phyloP scores from a whole-genome alignment of 2,888 invertebrate genomes.

The Kryphioiulus occultus region DNA sequence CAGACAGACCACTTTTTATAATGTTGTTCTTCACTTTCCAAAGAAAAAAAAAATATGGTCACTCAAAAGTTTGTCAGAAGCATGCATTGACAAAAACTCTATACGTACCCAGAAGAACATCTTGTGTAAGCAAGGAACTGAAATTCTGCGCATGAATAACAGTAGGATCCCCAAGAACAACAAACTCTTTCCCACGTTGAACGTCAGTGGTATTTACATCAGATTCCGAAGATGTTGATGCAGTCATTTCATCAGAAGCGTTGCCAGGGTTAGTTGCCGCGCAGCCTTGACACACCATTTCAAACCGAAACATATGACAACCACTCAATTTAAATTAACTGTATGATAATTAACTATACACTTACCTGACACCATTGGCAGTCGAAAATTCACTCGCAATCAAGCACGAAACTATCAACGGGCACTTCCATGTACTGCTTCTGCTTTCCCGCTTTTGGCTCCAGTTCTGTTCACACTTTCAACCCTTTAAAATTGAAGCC shows the following conservation, averaged over 20 bases:
- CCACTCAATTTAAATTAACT: background rate
- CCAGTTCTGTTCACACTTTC: background rate
- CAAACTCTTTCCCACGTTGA: background rate
- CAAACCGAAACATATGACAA: background rate
- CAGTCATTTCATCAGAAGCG: background rate
- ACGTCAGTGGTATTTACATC: background rate
- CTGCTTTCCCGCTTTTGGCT: background rate
- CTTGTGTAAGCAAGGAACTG: background rate
- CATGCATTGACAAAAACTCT: no score
- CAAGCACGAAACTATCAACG: background rate
- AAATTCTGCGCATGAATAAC: background rate
- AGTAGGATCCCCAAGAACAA: background rate
- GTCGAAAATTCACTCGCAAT: no score
- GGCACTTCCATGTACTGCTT: background rate
- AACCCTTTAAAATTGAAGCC: background rate
- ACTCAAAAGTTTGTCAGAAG: no score
- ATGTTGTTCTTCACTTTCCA: no score
- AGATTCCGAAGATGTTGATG: background rate
- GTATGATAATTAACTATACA: background rate
- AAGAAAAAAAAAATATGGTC: no score
- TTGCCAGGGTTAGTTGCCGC: background rate
- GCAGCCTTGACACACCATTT: background rate
- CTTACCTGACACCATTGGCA: background rate
- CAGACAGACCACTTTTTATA: no score
- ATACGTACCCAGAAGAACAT: background rate